These are phyloP conservation scores for Ochropleura leucogaster DNA, from an alignment of 2,888 invertebrate species.

Conservation along the genomic window DNA sequence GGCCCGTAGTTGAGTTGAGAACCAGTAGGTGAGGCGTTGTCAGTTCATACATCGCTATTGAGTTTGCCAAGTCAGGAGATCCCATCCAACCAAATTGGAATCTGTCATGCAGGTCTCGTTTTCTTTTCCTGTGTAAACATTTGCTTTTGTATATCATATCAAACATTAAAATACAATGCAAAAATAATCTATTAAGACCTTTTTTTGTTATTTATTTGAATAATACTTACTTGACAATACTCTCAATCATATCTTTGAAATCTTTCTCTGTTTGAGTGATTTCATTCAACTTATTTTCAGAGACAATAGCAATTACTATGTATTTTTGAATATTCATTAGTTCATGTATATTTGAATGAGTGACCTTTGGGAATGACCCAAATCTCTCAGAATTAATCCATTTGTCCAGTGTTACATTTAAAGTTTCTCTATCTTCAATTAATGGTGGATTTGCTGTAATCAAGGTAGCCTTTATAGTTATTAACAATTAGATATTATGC, in stretches of 20 bases:
- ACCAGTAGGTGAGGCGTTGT: slow-evolving; percentile 96
- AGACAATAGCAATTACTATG: slow-evolving; percentile 96
- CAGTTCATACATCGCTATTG: slow-evolving; percentile 96
- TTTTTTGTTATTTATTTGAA: not conserved
- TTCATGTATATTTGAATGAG: slow-evolving; percentile 95
- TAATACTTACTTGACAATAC: slow-evolving; percentile 91
- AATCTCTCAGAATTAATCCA: slow-evolving; percentile 98
- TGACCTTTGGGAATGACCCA: slow-evolving; percentile 96
- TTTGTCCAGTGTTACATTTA: slow-evolving; percentile 93
- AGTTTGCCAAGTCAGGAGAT: slow-evolving; percentile 97
- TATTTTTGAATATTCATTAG: slow-evolving; percentile 96
- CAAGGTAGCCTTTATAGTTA: slow-evolving; percentile 4
- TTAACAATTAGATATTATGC: not conserved
- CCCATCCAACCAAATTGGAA: slow-evolving; percentile 99
- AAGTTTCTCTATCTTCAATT: slow-evolving; percentile 77
- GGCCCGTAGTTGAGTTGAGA: slow-evolving; percentile 97
- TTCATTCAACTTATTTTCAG: slow-evolving; percentile 96
- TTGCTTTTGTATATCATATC: not conserved
- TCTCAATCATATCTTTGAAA: slow-evolving; percentile 96
- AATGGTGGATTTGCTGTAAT: slow-evolving; percentile 74
- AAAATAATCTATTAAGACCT: slow-evolving; percentile 1
- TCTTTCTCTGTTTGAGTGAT: slow-evolving; percentile 95
- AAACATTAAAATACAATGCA: not conserved
- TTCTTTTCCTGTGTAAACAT: slow-evolving; percentile 79
- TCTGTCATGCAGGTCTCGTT: slow-evolving; percentile 94